Conservation (phyloP, 2,888 invertebrate genomes). For the Syrista parreyssii region DNA sequence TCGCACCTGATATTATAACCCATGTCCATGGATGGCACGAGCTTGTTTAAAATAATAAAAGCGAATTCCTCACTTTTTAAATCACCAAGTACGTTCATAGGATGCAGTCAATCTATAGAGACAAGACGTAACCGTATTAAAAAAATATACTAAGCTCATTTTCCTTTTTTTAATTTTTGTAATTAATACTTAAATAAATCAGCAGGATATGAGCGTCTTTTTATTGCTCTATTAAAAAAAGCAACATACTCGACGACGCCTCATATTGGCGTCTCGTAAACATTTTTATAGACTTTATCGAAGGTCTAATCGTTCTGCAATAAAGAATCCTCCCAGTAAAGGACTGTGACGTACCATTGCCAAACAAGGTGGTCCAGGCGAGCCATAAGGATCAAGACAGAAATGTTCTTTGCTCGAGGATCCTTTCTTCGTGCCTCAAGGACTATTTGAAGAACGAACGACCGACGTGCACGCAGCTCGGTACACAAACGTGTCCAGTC, state of each 20-base stretch:
- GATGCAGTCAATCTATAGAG: neutral
- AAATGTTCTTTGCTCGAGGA: neutral
- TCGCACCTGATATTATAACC: constrained; percentile 7
- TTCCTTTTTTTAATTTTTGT: neutral
- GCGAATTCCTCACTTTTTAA: neutral
- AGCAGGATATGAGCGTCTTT: neutral
- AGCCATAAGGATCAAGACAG: neutral
- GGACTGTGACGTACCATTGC: neutral
- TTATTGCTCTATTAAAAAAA: neutral
- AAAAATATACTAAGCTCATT: neutral
- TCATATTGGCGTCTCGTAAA: neutral
- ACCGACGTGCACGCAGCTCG: neutral
- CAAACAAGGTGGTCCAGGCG: neutral
- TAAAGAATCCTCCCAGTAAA: neutral
- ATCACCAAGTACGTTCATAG: neutral
- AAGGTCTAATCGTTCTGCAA: neutral
- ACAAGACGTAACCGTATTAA: neutral
- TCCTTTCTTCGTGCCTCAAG: constrained; percentile 3
- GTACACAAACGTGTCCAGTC: neutral
- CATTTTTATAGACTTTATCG: neutral
- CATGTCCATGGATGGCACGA: neutral
- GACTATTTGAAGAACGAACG: neutral
- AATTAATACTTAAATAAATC: neutral
- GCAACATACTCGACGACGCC: neutral
- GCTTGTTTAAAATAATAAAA: neutral